Conservation (phyloP, 2,113 vertebrate species). For the Aleadryas rufinucha region DNA sequence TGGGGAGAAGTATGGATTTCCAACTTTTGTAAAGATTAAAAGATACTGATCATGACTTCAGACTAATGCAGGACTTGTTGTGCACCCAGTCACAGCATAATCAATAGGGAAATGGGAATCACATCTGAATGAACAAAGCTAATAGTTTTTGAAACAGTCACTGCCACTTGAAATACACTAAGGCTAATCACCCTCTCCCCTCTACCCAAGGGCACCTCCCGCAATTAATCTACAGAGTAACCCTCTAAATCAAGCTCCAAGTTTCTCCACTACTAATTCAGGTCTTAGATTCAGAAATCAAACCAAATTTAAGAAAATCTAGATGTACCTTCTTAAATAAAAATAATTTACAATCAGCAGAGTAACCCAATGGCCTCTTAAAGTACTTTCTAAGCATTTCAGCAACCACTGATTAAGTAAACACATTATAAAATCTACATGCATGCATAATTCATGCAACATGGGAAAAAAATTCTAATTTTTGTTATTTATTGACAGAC, state of each 20-base stretch:
- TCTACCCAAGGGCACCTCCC: background rate
- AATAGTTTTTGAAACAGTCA: background rate
- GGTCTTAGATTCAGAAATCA: background rate
- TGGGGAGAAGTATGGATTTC: background rate
- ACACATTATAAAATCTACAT: background rate
- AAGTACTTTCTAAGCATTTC: background rate
- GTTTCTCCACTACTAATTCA: background rate
- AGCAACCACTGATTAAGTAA: background rate
- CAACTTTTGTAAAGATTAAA: slow-evolving; percentile 6
- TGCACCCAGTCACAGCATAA: background rate
- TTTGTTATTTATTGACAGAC: background rate
- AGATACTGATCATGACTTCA: background rate
- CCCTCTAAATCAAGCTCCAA: background rate
- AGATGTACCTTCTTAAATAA: background rate
- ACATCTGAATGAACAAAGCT: background rate
- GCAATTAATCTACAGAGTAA: background rate
- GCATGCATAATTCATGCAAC: background rate
- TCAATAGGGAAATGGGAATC: background rate
- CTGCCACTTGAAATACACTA: background rate
- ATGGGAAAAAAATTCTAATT: background rate
- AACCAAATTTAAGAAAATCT: background rate
- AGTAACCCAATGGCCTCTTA: background rate
- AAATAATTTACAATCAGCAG: background rate
- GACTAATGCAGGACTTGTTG: background rate
- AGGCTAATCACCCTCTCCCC: background rate